Conservation (phyloP, 1,140 invertebrate genomes). For the Caligus rogercresseyi region DNA sequence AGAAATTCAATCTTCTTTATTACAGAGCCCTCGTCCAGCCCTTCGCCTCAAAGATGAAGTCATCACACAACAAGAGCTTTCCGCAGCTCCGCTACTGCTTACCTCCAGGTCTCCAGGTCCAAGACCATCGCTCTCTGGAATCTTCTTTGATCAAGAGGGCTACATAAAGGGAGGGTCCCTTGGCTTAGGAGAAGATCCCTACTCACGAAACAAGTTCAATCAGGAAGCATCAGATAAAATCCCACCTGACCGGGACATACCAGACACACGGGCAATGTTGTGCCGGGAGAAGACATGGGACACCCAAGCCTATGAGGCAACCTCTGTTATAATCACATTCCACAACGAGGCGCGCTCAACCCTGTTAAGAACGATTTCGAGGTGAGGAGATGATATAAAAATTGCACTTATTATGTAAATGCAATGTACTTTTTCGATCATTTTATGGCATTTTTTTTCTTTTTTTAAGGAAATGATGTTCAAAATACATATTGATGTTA, state of each 20-base stretch:
- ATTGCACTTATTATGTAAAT: too few species aligned
- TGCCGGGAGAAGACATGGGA: constrained; percentile 19
- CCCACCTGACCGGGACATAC: constrained; percentile 68
- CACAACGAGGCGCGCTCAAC: constrained; percentile 88
- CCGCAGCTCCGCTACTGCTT: background rate
- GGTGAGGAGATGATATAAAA: too few species aligned
- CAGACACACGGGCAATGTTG: constrained; percentile 52
- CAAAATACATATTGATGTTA: too few species aligned
- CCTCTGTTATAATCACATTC: constrained; percentile 85
- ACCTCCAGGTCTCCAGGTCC: background rate
- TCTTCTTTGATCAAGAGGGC: constrained; percentile 60
- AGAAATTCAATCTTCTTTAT: too few species aligned
- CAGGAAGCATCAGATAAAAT: constrained; percentile 81
- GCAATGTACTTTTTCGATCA: too few species aligned
- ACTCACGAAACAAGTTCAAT: constrained; percentile 85
- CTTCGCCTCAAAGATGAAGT: background rate
- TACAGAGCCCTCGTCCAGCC: too few species aligned
- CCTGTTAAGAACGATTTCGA: constrained; percentile 71
- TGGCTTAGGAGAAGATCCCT: constrained; percentile 62
- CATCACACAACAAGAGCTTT: background rate
- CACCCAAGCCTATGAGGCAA: constrained; percentile 49
- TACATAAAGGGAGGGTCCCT: constrained; percentile 60
- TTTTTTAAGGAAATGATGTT: too few species aligned
- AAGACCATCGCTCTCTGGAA: too few species aligned
- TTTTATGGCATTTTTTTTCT: too few species aligned